A percentile compares a stretch with the other conserved stretches of the same genome.
Evolutionary conservation across 2,888 invertebrate species (phyloP).

Genomic region (Acanthosoma haemorrhoidale): DNA sequence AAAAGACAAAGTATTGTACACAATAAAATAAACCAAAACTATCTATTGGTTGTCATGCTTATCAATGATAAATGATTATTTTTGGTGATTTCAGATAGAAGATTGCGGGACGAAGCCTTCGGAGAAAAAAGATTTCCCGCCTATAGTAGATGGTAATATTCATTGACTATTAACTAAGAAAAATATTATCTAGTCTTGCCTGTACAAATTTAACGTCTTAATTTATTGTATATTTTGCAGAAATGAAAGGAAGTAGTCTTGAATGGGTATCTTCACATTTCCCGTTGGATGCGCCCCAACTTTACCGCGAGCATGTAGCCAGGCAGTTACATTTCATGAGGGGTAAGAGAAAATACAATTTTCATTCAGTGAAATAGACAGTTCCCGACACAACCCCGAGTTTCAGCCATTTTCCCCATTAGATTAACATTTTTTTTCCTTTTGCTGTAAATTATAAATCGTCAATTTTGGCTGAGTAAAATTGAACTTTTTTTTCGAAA

Average conservation of each 20-base stretch:
- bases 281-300: slow-evolving; percentile 34
- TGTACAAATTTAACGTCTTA: neutral
- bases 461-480: too few species aligned
- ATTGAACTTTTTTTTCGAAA: too few species aligned
- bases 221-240: slow-evolving; percentile 23
- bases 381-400: too few species aligned
- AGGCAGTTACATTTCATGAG: slow-evolving; percentile 38
- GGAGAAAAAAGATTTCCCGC: slow-evolving; percentile 33
- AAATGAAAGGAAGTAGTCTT: slow-evolving; percentile 29
- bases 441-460: too few species aligned
- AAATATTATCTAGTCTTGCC: neutral
- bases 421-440: too few species aligned
- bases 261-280: slow-evolving; percentile 36
- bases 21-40: too few species aligned
- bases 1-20: too few species aligned
- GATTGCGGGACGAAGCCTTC: slow-evolving; percentile 31
- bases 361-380: too few species aligned
- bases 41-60: too few species aligned
- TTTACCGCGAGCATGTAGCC: slow-evolving; percentile 38
- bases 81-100: slow-evolving; percentile 32
- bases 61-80: neutral
- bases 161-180: neutral
- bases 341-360: slow-evolving; percentile 29
- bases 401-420: too few species aligned
- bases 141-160: slow-evolving; percentile 28